Evolutionary conservation across 2,888 invertebrate species (phyloP), one percentile per base, ranked within the genome.

Genomic region (Sycophila texana): DNA sequence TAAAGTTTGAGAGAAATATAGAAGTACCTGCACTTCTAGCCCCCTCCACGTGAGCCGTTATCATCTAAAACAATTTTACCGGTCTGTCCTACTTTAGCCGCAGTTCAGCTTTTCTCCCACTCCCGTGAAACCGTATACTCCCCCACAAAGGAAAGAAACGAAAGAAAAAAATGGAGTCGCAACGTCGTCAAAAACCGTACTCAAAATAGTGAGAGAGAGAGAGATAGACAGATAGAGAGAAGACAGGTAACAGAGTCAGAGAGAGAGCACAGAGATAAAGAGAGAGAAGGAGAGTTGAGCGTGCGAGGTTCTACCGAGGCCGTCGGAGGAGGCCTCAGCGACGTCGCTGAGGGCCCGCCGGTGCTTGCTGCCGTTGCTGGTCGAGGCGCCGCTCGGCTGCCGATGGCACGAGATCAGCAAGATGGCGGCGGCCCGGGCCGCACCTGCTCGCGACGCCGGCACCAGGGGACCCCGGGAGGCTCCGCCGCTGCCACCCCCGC

Each of bases 341-440:
- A 90, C 89, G 86, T 90, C 90, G 86, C 89, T 89, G 88, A 90
- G 90, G 86, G 90, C 88, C 85, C 89, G 88, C 84, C 89, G 89
- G 83, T 90, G 90, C 86, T 88, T 90, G 86, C 86, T 79, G 88
- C 88, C 89, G 86, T 88, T 88, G 81, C 88, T 87, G 84, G 88
- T 88, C 85, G 89, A 87, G 86, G 89, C 85, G 88, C 86, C 85
- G 88, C 87, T 89, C 88, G 87, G 87, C 85, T 89, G 90, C 84
- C 95, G 94, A 93, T 95, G 95, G 93, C 95, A 96, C 94, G 96
- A 96, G 94, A 96, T 96, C 93, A 96, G 95, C 95, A 96, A 96
- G 95, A 96, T 96, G 95, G 96, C 96, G 93, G 96, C 96, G 92
- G 95, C 94, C 92, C 96, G 95, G 92, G 96, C 96, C 94, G 79